A percentile compares a stretch with the other conserved stretches of the same genome.
Conservation (phyloP, 1,140 invertebrate species). For the Leptinotarsa lineolata region DNA sequence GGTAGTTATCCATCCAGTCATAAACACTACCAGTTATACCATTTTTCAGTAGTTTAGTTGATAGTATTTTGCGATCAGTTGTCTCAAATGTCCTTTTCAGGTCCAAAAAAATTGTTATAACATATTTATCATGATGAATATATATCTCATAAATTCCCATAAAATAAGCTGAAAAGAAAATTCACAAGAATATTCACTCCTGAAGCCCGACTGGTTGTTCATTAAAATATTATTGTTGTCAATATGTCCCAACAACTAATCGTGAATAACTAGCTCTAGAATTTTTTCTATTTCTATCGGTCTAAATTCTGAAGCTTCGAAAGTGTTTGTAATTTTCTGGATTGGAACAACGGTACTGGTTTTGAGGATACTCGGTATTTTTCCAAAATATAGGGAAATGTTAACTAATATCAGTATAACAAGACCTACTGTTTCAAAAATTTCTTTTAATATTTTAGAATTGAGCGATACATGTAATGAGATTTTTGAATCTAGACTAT, state of each 20-base stretch:
- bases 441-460: constrained; percentile 4
- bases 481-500: constrained; percentile 5
- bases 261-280: background rate
- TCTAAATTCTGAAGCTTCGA: background rate
- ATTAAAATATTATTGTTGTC: too few relatives aligned
- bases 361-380: background rate
- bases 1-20: too few relatives aligned
- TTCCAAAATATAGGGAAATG: background rate
- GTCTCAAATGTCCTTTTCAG: too few relatives aligned
- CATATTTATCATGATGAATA: background rate
- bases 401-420: constrained; percentile 2
- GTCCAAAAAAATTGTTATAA: background rate
- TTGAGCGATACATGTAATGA: background rate
- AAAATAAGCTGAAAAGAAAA: background rate
- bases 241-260: constrained; percentile 3
- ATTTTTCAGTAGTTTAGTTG: too few relatives aligned
- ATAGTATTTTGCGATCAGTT: too few relatives aligned
- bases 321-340: background rate
- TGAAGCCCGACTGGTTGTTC: too few relatives aligned
- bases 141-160: background rate
- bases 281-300: background rate
- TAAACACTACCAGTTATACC: too few relatives aligned
- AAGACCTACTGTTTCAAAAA: background rate
- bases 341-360: constrained; percentile 2
- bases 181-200: background rate